Conservation (phyloP, 2,113 vertebrate genomes). For the Pteruthius melanotis region DNA sequence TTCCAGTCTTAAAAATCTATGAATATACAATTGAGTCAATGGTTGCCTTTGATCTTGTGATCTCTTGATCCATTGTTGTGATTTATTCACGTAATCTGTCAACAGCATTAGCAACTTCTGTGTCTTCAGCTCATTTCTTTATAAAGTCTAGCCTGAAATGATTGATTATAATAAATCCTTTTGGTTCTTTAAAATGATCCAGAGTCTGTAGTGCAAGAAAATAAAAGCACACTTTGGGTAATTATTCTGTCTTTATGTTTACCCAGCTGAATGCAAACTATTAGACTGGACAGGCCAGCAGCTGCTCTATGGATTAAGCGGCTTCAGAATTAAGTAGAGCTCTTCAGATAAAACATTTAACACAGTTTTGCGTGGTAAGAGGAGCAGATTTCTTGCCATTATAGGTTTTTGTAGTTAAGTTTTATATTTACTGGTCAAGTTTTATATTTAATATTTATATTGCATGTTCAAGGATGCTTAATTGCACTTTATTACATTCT, state of each 20-base stretch:
- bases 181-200: not conserved
- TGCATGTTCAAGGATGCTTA: not conserved
- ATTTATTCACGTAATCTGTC: not conserved
- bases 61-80: not conserved
- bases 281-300: not conserved
- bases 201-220: not conserved
- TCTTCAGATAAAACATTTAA: not conserved
- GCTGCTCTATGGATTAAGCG: not conserved
- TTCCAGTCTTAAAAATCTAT: conserved; percentile 8
- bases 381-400: not conserved
- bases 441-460: not conserved
- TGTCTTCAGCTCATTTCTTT: not conserved
- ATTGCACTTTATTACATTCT: not conserved
- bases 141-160: not conserved
- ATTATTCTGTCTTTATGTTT: conserved; percentile 30
- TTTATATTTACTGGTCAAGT: not conserved
- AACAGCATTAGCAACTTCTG: not conserved
- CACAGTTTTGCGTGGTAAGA: not conserved
- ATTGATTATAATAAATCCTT: not conserved
- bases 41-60: not conserved
- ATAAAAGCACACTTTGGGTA: not conserved
- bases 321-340: not conserved
- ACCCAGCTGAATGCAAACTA: not conserved
- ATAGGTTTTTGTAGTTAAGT: not conserved
- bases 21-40: not conserved